Evolutionary conservation across 2,888 invertebrate genomes (phyloP).

Genomic region (Drosophila koepferae): DNA sequence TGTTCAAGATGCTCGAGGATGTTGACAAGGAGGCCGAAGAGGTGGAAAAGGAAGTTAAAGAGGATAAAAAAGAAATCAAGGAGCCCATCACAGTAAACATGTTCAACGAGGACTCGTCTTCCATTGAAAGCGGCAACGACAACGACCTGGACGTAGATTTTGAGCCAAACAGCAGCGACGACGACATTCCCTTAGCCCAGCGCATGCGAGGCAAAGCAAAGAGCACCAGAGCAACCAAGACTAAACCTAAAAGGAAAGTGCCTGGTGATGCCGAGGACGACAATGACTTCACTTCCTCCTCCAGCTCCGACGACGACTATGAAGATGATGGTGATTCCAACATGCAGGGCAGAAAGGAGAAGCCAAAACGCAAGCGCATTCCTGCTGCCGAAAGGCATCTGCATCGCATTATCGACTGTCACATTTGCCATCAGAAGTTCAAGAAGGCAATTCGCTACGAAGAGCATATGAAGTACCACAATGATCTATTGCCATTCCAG

Average conservation of each 20-base stretch:
- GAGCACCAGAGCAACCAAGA: constrained; percentile 36
- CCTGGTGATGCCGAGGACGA: constrained; percentile 43
- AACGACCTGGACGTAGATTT: constrained; percentile 76
- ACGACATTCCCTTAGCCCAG: constrained; percentile 79
- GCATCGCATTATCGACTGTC: constrained; percentile 81
- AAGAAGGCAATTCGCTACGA: constrained; percentile 80
- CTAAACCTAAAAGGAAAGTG: constrained; percentile 46
- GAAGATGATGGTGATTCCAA: constrained; percentile 47
- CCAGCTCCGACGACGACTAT: constrained; percentile 50
- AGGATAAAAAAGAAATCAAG: constrained; percentile 25
- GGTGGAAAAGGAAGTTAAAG: constrained; percentile 61
- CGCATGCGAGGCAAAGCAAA: constrained; percentile 58
- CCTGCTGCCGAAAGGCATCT: constrained; percentile 75
- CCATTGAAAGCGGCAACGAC: constrained; percentile 74
- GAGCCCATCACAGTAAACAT: constrained; percentile 34
- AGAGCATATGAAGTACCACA: constrained; percentile 83
- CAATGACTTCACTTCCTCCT: constrained; percentile 37
- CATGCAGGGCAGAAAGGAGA: constrained; percentile 42
- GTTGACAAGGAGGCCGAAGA: constrained; percentile 80
- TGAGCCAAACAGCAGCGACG: constrained; percentile 74
- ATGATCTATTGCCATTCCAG: constrained; percentile 82
- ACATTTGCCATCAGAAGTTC: constrained; percentile 82
- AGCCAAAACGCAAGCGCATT: constrained; percentile 71
- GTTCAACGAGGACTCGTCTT: constrained; percentile 64
- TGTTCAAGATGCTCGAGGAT: constrained; percentile 81